phyloP scores from a whole-genome alignment of 2,113 vertebrate genomes.

The Chionis minor region DNA sequence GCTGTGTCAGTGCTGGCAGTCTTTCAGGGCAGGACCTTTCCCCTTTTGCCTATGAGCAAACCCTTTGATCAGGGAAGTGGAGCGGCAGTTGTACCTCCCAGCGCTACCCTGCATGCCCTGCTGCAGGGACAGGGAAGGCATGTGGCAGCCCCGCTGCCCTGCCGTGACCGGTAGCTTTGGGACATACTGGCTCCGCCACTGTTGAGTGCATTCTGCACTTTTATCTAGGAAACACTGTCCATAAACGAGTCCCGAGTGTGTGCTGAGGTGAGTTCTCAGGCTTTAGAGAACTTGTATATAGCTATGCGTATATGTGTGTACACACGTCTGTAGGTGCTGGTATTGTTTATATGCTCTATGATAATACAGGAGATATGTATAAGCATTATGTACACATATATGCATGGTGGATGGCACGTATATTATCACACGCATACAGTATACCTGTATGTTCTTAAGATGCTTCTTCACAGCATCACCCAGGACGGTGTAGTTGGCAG shows the following conservation, averaged over 20 bases:
- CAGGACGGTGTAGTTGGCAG: background rate
- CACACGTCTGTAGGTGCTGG: background rate
- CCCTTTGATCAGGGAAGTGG: background rate
- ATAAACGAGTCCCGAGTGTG: background rate
- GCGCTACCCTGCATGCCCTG: too few relatives aligned
- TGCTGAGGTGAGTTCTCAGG: accelerated
- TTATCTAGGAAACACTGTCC: background rate
- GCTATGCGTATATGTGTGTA: background rate
- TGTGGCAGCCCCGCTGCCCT: background rate
- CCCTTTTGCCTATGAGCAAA: background rate
- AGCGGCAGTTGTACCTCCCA: background rate
- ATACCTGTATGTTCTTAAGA: background rate
- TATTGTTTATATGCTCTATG: background rate
- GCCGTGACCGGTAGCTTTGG: background rate
- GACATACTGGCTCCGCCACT: accelerated
- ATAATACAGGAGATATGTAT: background rate
- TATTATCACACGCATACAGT: background rate
- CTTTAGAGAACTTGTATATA: accelerated
- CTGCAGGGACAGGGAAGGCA: background rate
- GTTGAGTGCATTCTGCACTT: background rate
- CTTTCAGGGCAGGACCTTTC: background rate
- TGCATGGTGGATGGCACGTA: background rate
- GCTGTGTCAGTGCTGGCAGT: background rate
- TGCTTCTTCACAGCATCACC: background rate
- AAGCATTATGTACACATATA: background rate